Conservation (phyloP, 2,797 vertebrate species). For the Trachurus trachurus region DNA sequence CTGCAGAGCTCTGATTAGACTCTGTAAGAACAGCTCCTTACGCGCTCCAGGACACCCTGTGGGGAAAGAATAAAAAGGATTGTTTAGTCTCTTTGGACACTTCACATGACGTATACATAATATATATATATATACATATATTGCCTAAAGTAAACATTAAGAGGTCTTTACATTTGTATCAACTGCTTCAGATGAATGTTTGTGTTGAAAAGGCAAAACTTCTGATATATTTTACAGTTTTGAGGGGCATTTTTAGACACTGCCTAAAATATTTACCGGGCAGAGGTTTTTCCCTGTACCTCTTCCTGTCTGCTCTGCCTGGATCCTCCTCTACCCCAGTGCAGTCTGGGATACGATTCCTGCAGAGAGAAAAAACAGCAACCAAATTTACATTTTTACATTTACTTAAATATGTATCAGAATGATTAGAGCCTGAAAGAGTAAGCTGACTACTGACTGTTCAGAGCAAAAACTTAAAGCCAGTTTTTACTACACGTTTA, state of each 20-base stretch:
- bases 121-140: too few relatives aligned
- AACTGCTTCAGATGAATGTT: too few relatives aligned
- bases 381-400: background rate
- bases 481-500: too few relatives aligned
- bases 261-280: slow-evolving; percentile 17
- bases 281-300: slow-evolving; percentile 48
- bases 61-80: background rate
- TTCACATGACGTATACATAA: too few relatives aligned
- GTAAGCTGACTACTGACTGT: too few relatives aligned
- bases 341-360: slow-evolving; percentile 79
- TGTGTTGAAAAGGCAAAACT: too few relatives aligned
- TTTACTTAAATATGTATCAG: background rate
- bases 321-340: slow-evolving; percentile 32
- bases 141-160: too few relatives aligned
- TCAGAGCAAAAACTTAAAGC: too few relatives aligned
- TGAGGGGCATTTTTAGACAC: too few relatives aligned
- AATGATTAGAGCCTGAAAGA: too few relatives aligned
- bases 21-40: slow-evolving; percentile 78
- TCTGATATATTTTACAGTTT: too few relatives aligned
- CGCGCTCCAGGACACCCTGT: slow-evolving; percentile 79
- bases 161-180: too few relatives aligned
- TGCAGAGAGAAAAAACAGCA: slow-evolving; percentile 12
- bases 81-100: background rate
- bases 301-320: slow-evolving; percentile 36
- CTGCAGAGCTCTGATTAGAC: slow-evolving; percentile 72